Conservation (phyloP, 2,797 vertebrate genomes). For the Graptemys geographica region DNA sequence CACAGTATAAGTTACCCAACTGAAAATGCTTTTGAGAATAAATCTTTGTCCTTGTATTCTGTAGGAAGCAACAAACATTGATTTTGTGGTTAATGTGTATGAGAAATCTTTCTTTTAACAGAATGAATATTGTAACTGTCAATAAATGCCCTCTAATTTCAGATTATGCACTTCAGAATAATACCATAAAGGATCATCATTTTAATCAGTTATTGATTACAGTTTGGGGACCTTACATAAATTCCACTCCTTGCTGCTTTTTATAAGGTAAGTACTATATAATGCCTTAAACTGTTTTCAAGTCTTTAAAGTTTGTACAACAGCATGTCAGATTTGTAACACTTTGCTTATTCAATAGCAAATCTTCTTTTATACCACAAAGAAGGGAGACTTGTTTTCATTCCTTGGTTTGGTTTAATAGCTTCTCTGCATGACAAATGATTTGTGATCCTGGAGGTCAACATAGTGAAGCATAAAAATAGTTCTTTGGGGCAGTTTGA, state of each 20-base stretch:
- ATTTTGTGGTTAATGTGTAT: conserved; percentile 73
- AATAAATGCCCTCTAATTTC: conserved; percentile 68
- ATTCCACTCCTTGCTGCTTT: conserved; percentile 53
- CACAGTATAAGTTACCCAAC: conserved; percentile 63
- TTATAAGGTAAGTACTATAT: conserved; percentile 75
- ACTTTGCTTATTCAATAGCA: conserved; percentile 7
- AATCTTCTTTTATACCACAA: conserved; percentile 44
- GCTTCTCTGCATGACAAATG: conserved; percentile 50
- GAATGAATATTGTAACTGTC: conserved; percentile 53
- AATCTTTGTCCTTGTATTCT: conserved; percentile 75
- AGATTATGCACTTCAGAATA: conserved; percentile 59
- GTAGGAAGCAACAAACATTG: conserved; percentile 70
- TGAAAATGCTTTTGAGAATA: conserved; percentile 70
- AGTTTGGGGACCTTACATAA: conserved; percentile 38
- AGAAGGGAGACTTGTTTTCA: conserved; percentile 39
- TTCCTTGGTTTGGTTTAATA: conserved; percentile 63
- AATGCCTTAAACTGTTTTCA: conserved; percentile 36
- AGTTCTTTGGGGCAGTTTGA: neutral
- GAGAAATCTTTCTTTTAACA: conserved; percentile 51
- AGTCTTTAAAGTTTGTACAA: conserved; percentile 42
- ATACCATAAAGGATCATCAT: conserved; percentile 47
- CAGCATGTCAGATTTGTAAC: conserved; percentile 31
- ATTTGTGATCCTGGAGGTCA: conserved; percentile 42
- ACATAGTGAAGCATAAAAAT: conserved; percentile 1
- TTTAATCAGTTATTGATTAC: conserved; percentile 63